Percentiles rank a stretch among this genome's conserved stretches.
Evolutionary conservation across 2,888 invertebrate species (phyloP).

Genomic region (Cerceris rybyensis): DNA sequence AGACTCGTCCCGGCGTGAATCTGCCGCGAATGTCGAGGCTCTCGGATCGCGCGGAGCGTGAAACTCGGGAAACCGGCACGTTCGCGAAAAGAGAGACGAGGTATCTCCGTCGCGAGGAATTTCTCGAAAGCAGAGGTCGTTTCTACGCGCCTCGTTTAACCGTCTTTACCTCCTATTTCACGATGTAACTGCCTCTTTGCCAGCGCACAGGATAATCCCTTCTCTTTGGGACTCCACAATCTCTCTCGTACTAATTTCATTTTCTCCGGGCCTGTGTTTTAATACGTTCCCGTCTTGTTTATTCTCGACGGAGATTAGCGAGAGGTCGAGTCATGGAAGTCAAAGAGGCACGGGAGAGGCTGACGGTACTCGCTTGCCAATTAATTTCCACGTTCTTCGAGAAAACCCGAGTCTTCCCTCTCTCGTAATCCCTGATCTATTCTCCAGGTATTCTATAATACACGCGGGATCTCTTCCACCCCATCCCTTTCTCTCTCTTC

Average conservation of each 20-base stretch:
- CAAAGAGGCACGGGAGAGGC: background rate
- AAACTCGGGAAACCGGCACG: no score
- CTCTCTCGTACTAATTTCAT: slow-evolving; percentile 34
- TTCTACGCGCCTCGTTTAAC: slow-evolving; percentile 29
- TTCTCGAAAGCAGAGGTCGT: slow-evolving; percentile 22
- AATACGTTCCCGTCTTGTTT: slow-evolving; percentile 5
- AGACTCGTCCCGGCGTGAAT: no score
- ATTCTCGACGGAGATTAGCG: slow-evolving; percentile 1
- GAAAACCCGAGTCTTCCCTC: background rate
- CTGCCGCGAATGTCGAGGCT: no score
- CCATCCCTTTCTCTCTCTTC: slow-evolving; percentile 2
- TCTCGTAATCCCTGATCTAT: background rate
- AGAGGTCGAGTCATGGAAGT: background rate
- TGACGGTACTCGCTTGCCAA: slow-evolving; percentile 6
- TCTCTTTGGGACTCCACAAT: background rate
- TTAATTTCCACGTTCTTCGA: slow-evolving; percentile 28
- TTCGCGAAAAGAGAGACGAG: background rate
- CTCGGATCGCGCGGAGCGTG: no score
- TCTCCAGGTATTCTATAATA: slow-evolving; percentile 10
- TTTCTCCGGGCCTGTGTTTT: slow-evolving; percentile 18
- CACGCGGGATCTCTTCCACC: slow-evolving; percentile 19
- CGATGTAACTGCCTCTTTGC: slow-evolving; percentile 48
- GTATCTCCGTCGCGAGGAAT: slow-evolving; percentile 10
- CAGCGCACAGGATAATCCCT: slow-evolving; percentile 13
- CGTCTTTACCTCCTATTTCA: slow-evolving; percentile 35